Conservation (phyloP, 2,797 vertebrate species). For the Halcyon leucocephala region DNA sequence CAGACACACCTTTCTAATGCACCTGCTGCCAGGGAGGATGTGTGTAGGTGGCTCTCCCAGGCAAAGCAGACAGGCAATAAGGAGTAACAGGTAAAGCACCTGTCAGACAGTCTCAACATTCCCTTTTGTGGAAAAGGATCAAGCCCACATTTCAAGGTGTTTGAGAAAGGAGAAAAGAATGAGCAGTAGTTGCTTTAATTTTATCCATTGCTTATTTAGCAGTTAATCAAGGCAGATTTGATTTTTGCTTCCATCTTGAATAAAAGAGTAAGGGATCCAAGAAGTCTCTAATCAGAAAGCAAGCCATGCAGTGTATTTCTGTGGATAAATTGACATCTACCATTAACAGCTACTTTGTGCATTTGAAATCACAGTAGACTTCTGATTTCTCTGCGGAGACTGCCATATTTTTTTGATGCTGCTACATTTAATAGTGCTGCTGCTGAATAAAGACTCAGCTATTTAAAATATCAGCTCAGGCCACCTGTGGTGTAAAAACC, state of each 20-base stretch:
- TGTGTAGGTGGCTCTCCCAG: slow-evolving; percentile 16
- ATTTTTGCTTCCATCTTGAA: background rate
- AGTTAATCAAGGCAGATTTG: background rate
- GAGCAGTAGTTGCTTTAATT: background rate
- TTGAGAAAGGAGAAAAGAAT: background rate
- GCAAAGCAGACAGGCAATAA: background rate
- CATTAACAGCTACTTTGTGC: background rate
- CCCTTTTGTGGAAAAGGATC: background rate
- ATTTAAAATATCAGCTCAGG: background rate
- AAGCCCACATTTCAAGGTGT: background rate
- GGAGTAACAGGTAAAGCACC: background rate
- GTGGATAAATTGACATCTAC: background rate
- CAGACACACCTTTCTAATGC: background rate
- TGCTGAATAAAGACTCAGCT: background rate
- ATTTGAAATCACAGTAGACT: background rate
- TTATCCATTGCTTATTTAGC: background rate
- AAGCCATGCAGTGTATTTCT: background rate
- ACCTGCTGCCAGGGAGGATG: slow-evolving; percentile 30
- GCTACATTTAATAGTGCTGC: background rate
- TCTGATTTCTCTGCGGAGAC: background rate
- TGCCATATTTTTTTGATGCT: background rate
- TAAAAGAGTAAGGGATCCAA: background rate
- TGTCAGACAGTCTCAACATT: background rate
- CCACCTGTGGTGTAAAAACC: background rate
- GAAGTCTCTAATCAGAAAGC: background rate